These are phyloP conservation scores for Patella vulgata DNA, from an alignment of 1,140 invertebrate genomes.

Conservation along the genomic window DNA sequence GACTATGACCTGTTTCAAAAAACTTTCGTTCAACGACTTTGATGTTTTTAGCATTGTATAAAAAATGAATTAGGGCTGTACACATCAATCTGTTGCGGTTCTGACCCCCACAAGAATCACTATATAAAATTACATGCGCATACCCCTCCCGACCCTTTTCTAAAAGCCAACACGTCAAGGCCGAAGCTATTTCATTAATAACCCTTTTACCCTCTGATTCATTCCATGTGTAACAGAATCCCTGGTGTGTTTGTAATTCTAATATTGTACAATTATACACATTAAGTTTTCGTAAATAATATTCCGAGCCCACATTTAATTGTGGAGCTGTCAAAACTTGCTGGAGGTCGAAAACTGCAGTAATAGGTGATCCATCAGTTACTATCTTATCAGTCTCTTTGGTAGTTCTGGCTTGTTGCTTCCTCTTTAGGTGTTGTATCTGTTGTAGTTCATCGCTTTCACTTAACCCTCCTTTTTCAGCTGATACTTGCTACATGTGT, in stretches of 20 bases:
- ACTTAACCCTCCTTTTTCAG: no score
- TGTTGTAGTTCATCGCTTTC: conserved; percentile 1
- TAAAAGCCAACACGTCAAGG: neutral
- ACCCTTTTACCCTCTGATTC: conserved; percentile 40
- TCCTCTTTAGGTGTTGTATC: conserved; percentile 14
- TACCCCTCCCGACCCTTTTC: neutral
- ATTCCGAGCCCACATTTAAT: conserved; percentile 37
- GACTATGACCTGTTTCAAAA: conserved; percentile 39
- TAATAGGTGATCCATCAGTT: neutral
- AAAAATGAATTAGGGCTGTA: neutral
- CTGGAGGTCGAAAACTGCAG: conserved; percentile 34
- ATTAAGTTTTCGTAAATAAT: conserved; percentile 47
- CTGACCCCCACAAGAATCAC: conserved; percentile 55
- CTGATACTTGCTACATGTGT: no score
- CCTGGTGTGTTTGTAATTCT: conserved; percentile 26
- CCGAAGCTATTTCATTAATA: conserved; percentile 24
- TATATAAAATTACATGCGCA: conserved; percentile 43
- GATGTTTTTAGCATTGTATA: neutral
- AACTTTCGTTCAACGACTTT: conserved; percentile 38
- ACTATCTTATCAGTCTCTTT: conserved; percentile 16
- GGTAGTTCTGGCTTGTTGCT: conserved; percentile 16
- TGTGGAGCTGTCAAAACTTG: conserved; percentile 28
- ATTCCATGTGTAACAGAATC: conserved; percentile 44
- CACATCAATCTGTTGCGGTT: conserved; percentile 13
- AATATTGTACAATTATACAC: conserved; percentile 44